These are phyloP conservation scores for Melanargia galathea DNA, from an alignment of 2,888 invertebrate species.

Conservation along the genomic window DNA sequence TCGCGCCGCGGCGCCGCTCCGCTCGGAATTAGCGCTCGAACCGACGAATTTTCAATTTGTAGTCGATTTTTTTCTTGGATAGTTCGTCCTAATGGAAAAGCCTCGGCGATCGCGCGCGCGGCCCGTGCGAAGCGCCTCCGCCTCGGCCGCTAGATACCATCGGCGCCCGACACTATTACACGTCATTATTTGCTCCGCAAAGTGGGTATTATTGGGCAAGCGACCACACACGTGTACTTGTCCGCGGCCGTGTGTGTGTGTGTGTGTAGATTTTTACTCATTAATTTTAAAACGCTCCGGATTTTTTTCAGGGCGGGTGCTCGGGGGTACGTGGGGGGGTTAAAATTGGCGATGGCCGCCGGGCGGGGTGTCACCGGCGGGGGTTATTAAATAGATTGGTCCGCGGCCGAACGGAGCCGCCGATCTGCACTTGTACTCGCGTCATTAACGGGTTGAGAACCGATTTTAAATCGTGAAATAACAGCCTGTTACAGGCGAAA, in stretches of 20 bases:
- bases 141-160: slow-evolving; percentile 44
- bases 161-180: slow-evolving; percentile 42
- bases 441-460: slow-evolving; percentile 82
- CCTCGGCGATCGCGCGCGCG: slow-evolving; percentile 52
- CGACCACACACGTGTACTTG: slow-evolving; percentile 69
- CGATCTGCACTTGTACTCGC: slow-evolving; percentile 83
- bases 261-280: slow-evolving; percentile 83
- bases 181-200: slow-evolving; percentile 58
- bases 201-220: slow-evolving; percentile 68
- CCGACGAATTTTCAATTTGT: slow-evolving; percentile 78
- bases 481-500: slow-evolving; percentile 81
- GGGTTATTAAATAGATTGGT: slow-evolving; percentile 84
- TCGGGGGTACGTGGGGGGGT: slow-evolving; percentile 72
- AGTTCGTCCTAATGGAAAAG: slow-evolving; percentile 71
- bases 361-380: slow-evolving; percentile 81
- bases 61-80: slow-evolving; percentile 73
- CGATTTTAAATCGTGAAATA: slow-evolving; percentile 82
- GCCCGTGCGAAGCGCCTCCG: too few relatives aligned
- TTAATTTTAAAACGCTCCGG: slow-evolving; percentile 84
- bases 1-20: slow-evolving; percentile 72
- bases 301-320: slow-evolving; percentile 82
- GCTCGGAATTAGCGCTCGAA: slow-evolving; percentile 73
- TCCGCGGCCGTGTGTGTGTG: slow-evolving; percentile 77
- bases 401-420: slow-evolving; percentile 82
- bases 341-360: slow-evolving; percentile 82